These are phyloP conservation scores for Manis javanica DNA, from an alignment of 2,797 vertebrate species.

Conservation along the genomic window DNA sequence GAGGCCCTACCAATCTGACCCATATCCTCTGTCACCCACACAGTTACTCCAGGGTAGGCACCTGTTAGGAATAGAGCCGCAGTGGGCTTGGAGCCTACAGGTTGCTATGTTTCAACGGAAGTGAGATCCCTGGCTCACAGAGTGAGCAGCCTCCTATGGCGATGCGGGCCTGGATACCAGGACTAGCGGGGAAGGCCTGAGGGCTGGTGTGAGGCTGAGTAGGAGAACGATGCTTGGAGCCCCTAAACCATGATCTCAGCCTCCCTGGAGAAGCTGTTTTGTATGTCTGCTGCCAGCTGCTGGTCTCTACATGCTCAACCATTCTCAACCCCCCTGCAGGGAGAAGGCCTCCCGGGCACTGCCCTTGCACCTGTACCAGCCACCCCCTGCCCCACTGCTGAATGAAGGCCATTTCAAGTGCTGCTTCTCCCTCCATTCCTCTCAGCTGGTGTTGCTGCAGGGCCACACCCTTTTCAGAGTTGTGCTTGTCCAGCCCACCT, in stretches of 20 bases:
- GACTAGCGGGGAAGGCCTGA: background rate
- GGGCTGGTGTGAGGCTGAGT: background rate
- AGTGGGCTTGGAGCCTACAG: background rate
- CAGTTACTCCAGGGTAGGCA: background rate
- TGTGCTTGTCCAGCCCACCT: background rate
- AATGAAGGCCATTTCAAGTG: conserved; percentile 79
- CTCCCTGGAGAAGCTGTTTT: conserved; percentile 55
- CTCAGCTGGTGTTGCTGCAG: conserved; percentile 66
- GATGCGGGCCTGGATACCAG: background rate
- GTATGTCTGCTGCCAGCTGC: conserved; percentile 60
- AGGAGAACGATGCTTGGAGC: background rate
- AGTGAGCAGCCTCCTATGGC: background rate
- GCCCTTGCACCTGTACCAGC: conserved; percentile 77
- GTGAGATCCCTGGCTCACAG: background rate
- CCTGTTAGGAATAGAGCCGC: background rate
- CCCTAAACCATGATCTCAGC: background rate
- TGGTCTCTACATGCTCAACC: conserved; percentile 71
- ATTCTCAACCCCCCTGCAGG: conserved; percentile 76
- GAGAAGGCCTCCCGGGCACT: conserved; percentile 81
- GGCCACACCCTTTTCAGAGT: conserved; percentile 48
- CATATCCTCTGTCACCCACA: background rate
- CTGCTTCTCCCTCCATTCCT: conserved; percentile 78
- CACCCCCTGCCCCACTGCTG: conserved; percentile 79
- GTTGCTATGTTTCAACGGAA: background rate
- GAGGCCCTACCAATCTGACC: background rate